Base-by-base conservation (phyloP, 2,888 invertebrate species). In the Kryphioiulus occultus region DNA sequence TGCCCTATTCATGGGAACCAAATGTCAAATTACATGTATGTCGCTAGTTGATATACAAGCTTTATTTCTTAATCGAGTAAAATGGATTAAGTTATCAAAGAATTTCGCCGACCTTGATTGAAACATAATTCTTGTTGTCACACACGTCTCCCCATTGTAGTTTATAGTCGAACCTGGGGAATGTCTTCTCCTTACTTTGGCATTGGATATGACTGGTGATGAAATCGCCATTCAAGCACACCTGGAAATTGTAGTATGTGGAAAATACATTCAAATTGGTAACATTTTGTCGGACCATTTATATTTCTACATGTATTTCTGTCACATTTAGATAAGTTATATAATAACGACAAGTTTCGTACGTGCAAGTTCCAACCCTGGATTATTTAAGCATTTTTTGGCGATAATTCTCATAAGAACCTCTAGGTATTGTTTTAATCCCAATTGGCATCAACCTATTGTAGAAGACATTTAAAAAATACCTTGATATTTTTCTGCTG, bases 141-240 rank as follows among this genome's bases (percentile, higher is more conserved):
- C 87, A 87, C 15, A 44, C 42, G 9, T 68, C 82, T 30, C 87
- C 87, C 87, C 87, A 87, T 32, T 82, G 47, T 19, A 87, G 30
- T 44, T 87, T 87, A 32, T 30, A 39, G 26, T 87, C 84, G 19
- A 44, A 47, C 19, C 47, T 47, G n/a, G 86, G 86, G 7, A 44
- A 53, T 1, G 86, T 86, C 44, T 47, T n/a, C 9, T 26, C 30
- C n/a, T 86, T 4, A 53, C 22, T 5, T 86, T 42, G 86, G 19
- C 86, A 86, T 47, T 86, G 44, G 17, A 32, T 47, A 53, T 26
- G 53, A 44, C 86, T 47, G 32, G 30, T 44, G n/a, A 53, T 44
- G 22, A 26, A 86, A 32, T 86, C 47, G 12, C 86, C 86, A 86
- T 53, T 86, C 2, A 86, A 26, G 53, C 87, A 87, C n/a, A 44